Evolutionary conservation across 2,888 invertebrate species (phyloP).

Genomic region (Diadegma fenestrale): DNA sequence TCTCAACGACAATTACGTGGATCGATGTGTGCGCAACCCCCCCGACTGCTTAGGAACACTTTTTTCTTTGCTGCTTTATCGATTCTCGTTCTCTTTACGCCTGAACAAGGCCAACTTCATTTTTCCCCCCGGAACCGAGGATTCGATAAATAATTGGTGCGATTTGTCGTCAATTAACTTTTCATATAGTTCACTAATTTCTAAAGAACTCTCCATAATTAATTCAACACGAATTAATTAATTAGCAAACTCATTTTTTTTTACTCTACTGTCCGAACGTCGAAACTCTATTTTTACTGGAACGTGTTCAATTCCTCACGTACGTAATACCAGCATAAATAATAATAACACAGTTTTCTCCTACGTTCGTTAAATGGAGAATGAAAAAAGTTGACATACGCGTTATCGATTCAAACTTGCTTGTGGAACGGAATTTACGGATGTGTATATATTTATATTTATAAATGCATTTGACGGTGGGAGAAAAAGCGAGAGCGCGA

Average conservation of each 20-base stretch:
- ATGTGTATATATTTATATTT: neutral
- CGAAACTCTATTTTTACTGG: neutral
- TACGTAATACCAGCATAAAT: neutral
- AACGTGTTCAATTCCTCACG: neutral
- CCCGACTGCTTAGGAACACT: neutral
- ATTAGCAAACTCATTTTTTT: neutral
- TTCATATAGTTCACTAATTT: neutral
- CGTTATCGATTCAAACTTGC: constrained; percentile 73
- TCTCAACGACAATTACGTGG: constrained; percentile 51
- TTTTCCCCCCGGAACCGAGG: constrained; percentile 17
- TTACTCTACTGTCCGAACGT: neutral
- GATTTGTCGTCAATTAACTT: neutral
- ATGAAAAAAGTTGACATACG: constrained; percentile 46
- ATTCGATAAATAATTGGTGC: constrained; percentile 16
- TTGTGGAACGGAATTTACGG: neutral
- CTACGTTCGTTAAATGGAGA: constrained; percentile 13
- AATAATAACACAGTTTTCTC: constrained; percentile 24
- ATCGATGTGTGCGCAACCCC: constrained; percentile 39
- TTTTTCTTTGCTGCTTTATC: constrained; percentile 26
- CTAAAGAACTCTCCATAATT: neutral
- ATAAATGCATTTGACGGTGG: neutral
- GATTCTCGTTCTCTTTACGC: constrained; percentile 30
- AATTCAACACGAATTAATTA: neutral
- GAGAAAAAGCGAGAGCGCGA: neutral
- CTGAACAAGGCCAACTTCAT: constrained; percentile 1